Evolutionary conservation across 1,140 invertebrate species (phyloP).

Genomic region (Proales similis): DNA sequence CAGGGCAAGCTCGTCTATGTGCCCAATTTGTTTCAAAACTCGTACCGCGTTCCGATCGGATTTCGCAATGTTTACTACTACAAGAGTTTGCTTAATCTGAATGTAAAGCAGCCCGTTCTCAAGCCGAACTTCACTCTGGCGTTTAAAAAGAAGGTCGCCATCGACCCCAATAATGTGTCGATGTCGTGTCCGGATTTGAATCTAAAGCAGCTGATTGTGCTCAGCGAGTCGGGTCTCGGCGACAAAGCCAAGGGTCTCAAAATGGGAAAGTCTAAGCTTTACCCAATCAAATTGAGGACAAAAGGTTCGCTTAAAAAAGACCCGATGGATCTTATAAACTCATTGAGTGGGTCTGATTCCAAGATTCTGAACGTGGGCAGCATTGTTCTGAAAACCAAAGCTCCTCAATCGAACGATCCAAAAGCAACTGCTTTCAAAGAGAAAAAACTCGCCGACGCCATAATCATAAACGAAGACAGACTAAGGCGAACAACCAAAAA

Average conservation of each 20-base stretch:
- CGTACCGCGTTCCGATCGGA: constrained; percentile 21
- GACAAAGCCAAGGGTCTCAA: too few species aligned
- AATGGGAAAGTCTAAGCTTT: too few species aligned
- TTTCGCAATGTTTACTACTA: constrained; percentile 37
- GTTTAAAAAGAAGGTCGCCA: constrained; percentile 3
- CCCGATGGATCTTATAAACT: too few species aligned
- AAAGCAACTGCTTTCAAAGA: too few species aligned
- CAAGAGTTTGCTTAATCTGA: constrained; percentile 31
- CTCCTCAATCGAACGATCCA: too few species aligned
- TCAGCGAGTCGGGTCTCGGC: constrained; percentile 2
- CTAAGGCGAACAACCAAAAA: too few species aligned
- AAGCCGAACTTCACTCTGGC: constrained; percentile 10
- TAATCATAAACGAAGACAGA: too few species aligned
- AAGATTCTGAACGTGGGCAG: constrained; percentile 35
- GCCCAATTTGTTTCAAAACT: constrained; percentile 36
- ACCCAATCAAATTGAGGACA: too few species aligned
- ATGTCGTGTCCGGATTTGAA: constrained; percentile 33
- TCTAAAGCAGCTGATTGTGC: constrained; percentile 4
- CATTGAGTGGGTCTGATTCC: constrained; percentile 11
- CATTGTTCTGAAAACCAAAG: too few species aligned
- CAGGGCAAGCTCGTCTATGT: constrained; percentile 24
- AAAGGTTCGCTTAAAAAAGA: too few species aligned
- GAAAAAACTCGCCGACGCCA: too few species aligned
- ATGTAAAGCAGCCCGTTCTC: constrained; percentile 20
- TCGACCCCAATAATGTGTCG: constrained; percentile 1